Base-by-base conservation (phyloP, 1,140 invertebrate genomes). In the Bombyx mandarina region DNA sequence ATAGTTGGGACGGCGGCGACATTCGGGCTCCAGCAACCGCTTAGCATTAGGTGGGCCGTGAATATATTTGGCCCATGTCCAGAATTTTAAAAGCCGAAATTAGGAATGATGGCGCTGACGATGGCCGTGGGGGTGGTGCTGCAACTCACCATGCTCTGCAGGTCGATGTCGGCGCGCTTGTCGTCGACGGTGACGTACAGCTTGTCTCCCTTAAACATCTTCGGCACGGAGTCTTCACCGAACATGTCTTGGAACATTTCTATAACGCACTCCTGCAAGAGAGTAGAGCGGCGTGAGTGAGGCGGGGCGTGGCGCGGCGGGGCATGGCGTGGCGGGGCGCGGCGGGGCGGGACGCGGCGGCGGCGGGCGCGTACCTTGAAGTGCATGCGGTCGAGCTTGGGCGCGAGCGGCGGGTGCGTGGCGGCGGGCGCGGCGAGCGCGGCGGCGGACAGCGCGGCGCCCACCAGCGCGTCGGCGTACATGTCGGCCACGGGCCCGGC, bases 401-500 rank as follows among this genome's bases (percentile, higher is more conserved):
- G 92, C 69, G 88, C 90, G 64, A 85, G 90, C 57, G 88, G 92
- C 57, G 88, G 88, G 73, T 82, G 90, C 81, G 85, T 93, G 12
- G 12, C 12, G 12, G 12, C 12, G 75, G 70, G 91, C 71, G 71
- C 90, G 82, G 60, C 89, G 83, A 67, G 93, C 91, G 66, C 83
- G 65, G 95, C 93, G 3, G 94, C 94, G 81, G 94, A 92, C 61
- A 97, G 88, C 44, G 96, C 89, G 48, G 92, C 95, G 8, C 95
- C 94, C 44, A 99, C 88, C 9, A 98, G 93, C 18, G 97, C 94
- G 89, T 99, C 98, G 1, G 98, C 97, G 86, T 96, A 99, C 96
- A 99, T 99, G 82, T 99, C 98, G 75, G 97, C 96, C 18, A 98
- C 93, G 8, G 98, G 97, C 76, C 95, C 97, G 12, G 97, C 96